Base-by-base conservation (phyloP, 2,113 vertebrate species). In the Nyctereutes procyonoides region DNA sequence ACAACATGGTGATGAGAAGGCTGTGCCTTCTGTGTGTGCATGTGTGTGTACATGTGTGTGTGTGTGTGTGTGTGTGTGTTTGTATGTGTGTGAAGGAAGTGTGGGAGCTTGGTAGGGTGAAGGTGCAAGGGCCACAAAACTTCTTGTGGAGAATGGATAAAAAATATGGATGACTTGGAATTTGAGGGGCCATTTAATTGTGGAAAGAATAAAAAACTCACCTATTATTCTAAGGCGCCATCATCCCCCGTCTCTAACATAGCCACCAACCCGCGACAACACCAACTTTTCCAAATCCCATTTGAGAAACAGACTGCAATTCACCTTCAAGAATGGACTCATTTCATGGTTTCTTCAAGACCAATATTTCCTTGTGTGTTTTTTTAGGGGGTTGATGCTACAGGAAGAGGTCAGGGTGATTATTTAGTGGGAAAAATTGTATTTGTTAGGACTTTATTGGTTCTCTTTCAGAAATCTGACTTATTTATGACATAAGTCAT, bases 401-500 rank as follows among this genome's bases (percentile, higher is more conserved):
- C 96, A 88, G 93, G 97, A 98, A 98, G 98, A 98, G 98, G 98
- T 98, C 98, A 99, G 97, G 98, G 98, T 98, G 98, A 99, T 98
- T 98, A 99, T 99, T 99, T 98, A 98, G 98, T 96, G 92, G 94
- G 97, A 98, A 99, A 98, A 98, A 99, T 98, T 89, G 98, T 98
- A 98, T 98, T 98, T 98, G 96, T 94, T 97, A 88, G 87, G 96
- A 98, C 97, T 99, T 99, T 98, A 99, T 98, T 98, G 98, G 98
- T 95, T 98, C 96, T 76, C 97, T 98, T 95, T 97, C 96, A 98
- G 98, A 99, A 99, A 98, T 98, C 98, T 96, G 98, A 98, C 98
- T 99, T 99, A 99, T 99, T 99, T 99, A 99, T 98, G 98, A 98
- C 98, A 98, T 93, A 97, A 98, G 98, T 95, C 98, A 98, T 98